These are phyloP conservation scores for Meiosimyza decipiens DNA, from an alignment of 2,888 invertebrate genomes.

Conservation along the genomic window DNA sequence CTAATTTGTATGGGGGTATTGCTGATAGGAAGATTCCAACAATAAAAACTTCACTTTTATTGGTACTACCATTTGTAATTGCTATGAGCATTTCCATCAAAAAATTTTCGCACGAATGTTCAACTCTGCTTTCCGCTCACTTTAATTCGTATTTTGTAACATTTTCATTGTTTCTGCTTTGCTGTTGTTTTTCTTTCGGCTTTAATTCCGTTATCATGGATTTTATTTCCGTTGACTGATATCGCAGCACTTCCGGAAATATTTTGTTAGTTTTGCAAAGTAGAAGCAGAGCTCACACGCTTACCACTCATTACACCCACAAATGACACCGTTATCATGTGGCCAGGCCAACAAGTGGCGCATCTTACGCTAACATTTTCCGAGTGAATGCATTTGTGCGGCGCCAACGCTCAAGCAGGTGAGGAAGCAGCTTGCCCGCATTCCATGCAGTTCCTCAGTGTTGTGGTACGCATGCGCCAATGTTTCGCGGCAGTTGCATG, in stretches of 20 bases:
- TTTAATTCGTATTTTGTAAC: background rate
- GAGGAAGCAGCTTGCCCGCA: constrained; percentile 25
- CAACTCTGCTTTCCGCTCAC: too few species aligned
- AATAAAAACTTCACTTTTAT: too few species aligned
- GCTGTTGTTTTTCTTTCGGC: too few species aligned
- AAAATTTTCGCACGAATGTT: too few species aligned
- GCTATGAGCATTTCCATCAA: too few species aligned
- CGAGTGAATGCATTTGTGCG: constrained; percentile 15
- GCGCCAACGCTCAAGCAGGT: background rate
- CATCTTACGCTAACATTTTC: constrained; percentile 14
- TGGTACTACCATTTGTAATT: too few species aligned
- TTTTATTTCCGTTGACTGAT: constrained; percentile 46
- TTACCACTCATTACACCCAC: constrained; percentile 19
- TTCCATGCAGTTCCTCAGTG: constrained; percentile 32
- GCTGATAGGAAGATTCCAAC: too few species aligned
- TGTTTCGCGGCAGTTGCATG: constrained; percentile 37
- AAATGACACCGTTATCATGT: background rate
- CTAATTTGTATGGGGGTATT: too few species aligned
- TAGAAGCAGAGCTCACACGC: constrained; percentile 21
- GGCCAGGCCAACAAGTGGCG: background rate
- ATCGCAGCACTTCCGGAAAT: constrained; percentile 44
- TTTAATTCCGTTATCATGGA: too few species aligned
- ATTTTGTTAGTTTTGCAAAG: constrained; percentile 10
- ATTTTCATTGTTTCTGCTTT: background rate
- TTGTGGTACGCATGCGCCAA: constrained; percentile 25